Conservation (phyloP, 2,888 invertebrate species). For the Hoplodrina ambigua region DNA sequence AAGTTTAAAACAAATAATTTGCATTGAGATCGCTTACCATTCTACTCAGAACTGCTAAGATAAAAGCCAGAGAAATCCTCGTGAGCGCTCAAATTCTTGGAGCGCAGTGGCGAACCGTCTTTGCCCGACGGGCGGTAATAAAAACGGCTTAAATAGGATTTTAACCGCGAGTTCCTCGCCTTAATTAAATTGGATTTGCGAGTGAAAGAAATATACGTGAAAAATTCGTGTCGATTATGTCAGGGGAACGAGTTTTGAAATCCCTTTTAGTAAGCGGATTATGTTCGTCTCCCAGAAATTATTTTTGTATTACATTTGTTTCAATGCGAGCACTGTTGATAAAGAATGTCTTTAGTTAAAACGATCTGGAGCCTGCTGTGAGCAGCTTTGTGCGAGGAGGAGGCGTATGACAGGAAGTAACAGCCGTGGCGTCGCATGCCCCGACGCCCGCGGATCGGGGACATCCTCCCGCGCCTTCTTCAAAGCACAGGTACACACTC, state of each 20-base stretch:
- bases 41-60: slow-evolving; percentile 81
- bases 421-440: slow-evolving; percentile 73
- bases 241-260: slow-evolving; percentile 85
- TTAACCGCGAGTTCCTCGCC: slow-evolving; percentile 90
- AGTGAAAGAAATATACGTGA: slow-evolving; percentile 89
- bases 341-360: slow-evolving; percentile 64
- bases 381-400: slow-evolving; percentile 63
- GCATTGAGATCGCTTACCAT: slow-evolving; percentile 85
- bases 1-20: slow-evolving; percentile 80
- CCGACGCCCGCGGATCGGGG: slow-evolving; percentile 54
- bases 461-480: slow-evolving; percentile 30
- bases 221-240: slow-evolving; percentile 89
- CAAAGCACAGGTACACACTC: slow-evolving; percentile 9
- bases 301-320: slow-evolving; percentile 70
- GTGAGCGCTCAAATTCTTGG: slow-evolving; percentile 87
- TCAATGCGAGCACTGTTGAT: slow-evolving; percentile 63
- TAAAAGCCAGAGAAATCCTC: slow-evolving; percentile 87
- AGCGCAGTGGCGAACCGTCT: slow-evolving; percentile 87
- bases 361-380: slow-evolving; percentile 47
- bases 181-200: slow-evolving; percentile 91
- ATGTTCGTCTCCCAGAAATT: slow-evolving; percentile 76
- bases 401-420: slow-evolving; percentile 79
- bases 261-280: slow-evolving; percentile 84
- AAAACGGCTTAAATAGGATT: slow-evolving; percentile 91
- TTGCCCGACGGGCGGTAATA: slow-evolving; percentile 89